Base-by-base conservation (phyloP, 37 sponge, comb jelly and placozoan genomes). In the Spongilla lacustris region DNA sequence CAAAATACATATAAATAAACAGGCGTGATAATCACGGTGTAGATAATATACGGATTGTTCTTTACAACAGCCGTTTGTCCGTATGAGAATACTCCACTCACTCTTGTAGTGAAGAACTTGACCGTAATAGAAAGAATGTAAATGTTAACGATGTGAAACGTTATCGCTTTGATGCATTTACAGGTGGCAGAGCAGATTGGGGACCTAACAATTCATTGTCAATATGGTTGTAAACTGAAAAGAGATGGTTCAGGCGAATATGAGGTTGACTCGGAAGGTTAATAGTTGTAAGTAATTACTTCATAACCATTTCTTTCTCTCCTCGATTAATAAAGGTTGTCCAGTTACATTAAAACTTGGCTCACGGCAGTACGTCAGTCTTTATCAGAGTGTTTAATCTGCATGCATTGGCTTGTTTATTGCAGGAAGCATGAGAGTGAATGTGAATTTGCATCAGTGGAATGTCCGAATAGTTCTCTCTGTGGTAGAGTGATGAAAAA, bases 141-240 rank as follows among this genome's bases (percentile, higher is more conserved):
- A n/a, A n/a, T n/a, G 23, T 29, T 75, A 5, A 8, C 23, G 32
- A 36, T 29, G 35, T 75, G 76, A 34, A 46, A 8, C 25, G 25
- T 19, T 35, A 11, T 23, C 50, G 19, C 37, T 66, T 33, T 77
- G 41, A 35, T 68, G 22, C 23, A 8, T 77, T 25, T 3, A 26
- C 68, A 96, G 96, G 92, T 96, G 4, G 89, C 91, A 34, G 96
- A 96, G 58, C 93, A 96, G 81, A 89, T 96, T 29, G 94, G 94
- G 26, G 93, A 96, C 38, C 84, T 96, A 22, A 28, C 78, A 58
- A 80, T 93, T 28, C 87, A 93, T 79, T 96, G 96, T 69, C 79
- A 81, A 36, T 96, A 96, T 85, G 96, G 96, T 27, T 93, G 94
- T 79, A 89, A 74, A 34, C 79, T 73, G 32, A 82, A 84, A 37